These are phyloP conservation scores for Drosophila ogumai DNA, from an alignment of 1,140 invertebrate genomes.

Conservation along the genomic window DNA sequence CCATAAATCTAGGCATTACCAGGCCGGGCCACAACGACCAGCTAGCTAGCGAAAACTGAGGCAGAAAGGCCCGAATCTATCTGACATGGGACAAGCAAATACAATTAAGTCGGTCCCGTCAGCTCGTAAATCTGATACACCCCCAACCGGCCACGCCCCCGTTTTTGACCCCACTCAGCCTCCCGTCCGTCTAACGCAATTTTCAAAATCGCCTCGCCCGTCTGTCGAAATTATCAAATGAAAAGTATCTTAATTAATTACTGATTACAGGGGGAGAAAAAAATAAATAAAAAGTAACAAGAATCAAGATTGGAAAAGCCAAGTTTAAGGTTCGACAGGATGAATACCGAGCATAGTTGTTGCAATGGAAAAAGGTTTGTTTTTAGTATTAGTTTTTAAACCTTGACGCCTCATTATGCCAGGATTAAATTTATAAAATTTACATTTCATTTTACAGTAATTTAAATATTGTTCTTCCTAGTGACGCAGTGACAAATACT, in stretches of 20 bases:
- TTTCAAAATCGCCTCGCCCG: conserved; percentile 14
- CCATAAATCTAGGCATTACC: conserved; percentile 52
- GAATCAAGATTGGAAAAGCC: conserved; percentile 23
- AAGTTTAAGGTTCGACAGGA: background rate
- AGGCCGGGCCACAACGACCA: conserved; percentile 36
- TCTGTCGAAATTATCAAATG: conserved; percentile 69
- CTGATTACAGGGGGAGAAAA: conserved; percentile 57
- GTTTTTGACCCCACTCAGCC: conserved; percentile 16
- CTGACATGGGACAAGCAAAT: conserved; percentile 76
- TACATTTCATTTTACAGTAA: background rate
- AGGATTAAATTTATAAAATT: background rate
- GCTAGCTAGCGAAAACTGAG: conserved; percentile 20
- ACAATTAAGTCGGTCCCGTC: conserved; percentile 74
- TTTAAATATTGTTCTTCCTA: background rate
- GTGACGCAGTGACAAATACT: background rate
- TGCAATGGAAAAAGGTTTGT: too few species aligned
- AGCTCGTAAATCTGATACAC: conserved; percentile 68
- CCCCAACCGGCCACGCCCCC: conserved; percentile 32
- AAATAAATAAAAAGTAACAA: conserved; percentile 38
- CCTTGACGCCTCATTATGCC: background rate
- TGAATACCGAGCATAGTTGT: background rate
- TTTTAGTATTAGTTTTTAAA: background rate
- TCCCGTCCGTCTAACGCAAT: conserved; percentile 30
- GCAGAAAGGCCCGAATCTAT: conserved; percentile 35
- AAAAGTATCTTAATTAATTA: conserved; percentile 83